phyloP scores from a whole-genome alignment of 2,113 vertebrate species.

The Lathamus discolor region DNA sequence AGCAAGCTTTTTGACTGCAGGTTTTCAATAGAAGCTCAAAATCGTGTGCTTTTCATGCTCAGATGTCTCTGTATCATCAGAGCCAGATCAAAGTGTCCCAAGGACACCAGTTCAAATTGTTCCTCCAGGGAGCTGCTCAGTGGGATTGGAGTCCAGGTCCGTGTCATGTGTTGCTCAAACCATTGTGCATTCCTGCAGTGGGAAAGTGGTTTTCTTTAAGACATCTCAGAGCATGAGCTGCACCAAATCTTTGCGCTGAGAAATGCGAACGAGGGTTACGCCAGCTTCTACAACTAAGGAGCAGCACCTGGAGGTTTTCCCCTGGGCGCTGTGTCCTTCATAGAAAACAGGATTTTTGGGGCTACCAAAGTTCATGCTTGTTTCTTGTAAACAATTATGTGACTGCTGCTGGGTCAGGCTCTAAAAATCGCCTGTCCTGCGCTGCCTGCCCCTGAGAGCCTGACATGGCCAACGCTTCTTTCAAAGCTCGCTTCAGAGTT shows the following conservation, averaged over 20 bases:
- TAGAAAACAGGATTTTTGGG: background rate
- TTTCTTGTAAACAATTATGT: background rate
- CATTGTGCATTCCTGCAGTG: fast-evolving
- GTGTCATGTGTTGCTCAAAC: background rate
- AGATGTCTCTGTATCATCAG: background rate
- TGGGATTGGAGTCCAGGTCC: background rate
- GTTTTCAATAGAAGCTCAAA: background rate
- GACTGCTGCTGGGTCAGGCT: background rate
- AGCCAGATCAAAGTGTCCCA: background rate
- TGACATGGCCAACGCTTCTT: background rate
- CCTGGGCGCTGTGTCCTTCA: background rate
- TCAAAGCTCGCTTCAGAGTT: background rate
- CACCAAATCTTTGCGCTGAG: background rate
- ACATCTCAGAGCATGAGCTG: background rate
- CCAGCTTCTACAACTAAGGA: background rate
- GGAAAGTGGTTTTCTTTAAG: background rate
- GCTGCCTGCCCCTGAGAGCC: background rate
- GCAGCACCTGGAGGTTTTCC: background rate
- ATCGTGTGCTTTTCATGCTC: fast-evolving
- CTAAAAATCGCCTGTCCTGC: background rate
- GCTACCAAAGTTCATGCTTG: background rate
- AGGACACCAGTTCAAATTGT: background rate
- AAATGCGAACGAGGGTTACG: background rate
- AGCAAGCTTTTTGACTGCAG: background rate
- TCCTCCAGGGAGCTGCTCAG: background rate